These are phyloP conservation scores for Ptychobarbus kaznakovi DNA, from an alignment of 2,797 vertebrate genomes.

Conservation along the genomic window DNA sequence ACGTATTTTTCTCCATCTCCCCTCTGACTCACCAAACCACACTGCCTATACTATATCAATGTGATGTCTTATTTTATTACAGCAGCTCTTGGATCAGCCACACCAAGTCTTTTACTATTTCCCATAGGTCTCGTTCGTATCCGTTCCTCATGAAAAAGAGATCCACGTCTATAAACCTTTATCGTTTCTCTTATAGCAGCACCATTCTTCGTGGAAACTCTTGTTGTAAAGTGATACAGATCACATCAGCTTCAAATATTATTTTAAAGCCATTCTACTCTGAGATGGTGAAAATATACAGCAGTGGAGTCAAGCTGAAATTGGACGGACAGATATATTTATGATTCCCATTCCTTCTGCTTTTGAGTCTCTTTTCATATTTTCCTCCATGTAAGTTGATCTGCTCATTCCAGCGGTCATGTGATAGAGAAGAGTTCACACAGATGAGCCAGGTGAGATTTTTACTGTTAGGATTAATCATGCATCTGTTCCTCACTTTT, in stretches of 20 bases:
- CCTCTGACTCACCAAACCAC: not conserved
- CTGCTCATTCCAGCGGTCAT: conserved; percentile 42
- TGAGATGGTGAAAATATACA: conserved; percentile 41
- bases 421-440: conserved; percentile 35
- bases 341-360: conserved; percentile 27
- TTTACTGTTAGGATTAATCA: not conserved
- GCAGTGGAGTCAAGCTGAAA: conserved; percentile 20
- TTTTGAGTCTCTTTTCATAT: conserved; percentile 16
- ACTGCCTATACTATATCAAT: conserved; percentile 21
- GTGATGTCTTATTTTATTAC: conserved; percentile 37
- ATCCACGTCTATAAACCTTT: conserved; percentile 48
- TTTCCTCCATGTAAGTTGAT: conserved; percentile 1
- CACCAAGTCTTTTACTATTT: conserved; percentile 28
- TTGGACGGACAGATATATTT: conserved; percentile 7
- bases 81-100: conserved; percentile 37
- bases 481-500: conserved; percentile 4
- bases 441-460: conserved; percentile 12
- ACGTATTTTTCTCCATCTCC: not conserved
- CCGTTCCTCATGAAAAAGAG: conserved; percentile 44
- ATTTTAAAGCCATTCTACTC: conserved; percentile 35
- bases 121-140: conserved; percentile 31
- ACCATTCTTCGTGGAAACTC: conserved; percentile 28
- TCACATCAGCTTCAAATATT: conserved; percentile 46
- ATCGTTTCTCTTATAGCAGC: conserved; percentile 32
- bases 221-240: conserved; percentile 40